Evolutionary conservation across 2,888 invertebrate genomes (phyloP).

Genomic region (Notocelia uddmanniana): DNA sequence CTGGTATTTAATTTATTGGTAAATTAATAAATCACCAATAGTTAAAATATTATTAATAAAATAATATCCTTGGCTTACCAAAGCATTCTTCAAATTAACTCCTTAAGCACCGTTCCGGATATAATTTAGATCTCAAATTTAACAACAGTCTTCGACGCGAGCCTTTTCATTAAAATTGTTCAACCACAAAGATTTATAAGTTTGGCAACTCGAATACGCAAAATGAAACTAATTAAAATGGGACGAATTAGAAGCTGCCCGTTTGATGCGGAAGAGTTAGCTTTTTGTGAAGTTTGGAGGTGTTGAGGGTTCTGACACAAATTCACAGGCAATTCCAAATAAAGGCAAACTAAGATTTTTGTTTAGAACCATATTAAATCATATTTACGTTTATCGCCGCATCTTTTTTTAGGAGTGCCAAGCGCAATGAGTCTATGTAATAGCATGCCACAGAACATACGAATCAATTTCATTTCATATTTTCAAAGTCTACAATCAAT

Average conservation of each 20-base stretch:
- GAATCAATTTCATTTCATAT: no score
- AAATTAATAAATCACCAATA: no score
- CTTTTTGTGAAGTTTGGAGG: neutral
- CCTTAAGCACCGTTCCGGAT: conserved; percentile 38
- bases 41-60: conserved; percentile 11
- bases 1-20: no score
- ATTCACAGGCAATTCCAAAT: neutral
- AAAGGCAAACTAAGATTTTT: neutral
- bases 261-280: conserved; percentile 9
- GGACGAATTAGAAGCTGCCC: conserved; percentile 48
- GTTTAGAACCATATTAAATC: no score
- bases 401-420: no score
- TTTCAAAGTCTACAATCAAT: no score
- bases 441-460: no score
- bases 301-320: neutral
- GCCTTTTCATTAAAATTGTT: conserved; percentile 80
- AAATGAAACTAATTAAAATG: conserved; percentile 80
- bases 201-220: conserved; percentile 69
- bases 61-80: conserved; percentile 15
- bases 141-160: conserved; percentile 68
- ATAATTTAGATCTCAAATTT: conserved; percentile 65
- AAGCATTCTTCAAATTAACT: conserved; percentile 40
- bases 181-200: conserved; percentile 76
- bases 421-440: no score
- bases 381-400: no score